Conservation (phyloP, 2,113 vertebrate species). For the Cichladusa arquata region DNA sequence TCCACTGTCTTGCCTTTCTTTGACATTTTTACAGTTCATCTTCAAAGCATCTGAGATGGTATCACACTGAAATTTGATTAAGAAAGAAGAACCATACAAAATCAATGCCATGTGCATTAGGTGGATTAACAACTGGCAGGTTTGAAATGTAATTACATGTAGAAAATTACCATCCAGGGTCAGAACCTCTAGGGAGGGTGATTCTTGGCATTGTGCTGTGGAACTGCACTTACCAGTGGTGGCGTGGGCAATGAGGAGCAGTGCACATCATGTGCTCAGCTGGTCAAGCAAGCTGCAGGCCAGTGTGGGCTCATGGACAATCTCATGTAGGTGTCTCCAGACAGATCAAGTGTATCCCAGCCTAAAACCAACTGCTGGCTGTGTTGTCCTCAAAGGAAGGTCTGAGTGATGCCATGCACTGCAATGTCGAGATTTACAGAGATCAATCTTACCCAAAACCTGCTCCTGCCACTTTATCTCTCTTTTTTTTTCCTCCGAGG, state of each 20-base stretch:
- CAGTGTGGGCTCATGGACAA: not conserved
- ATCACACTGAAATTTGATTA: not conserved
- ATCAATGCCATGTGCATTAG: not conserved
- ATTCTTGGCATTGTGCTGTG: not conserved
- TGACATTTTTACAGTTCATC: not conserved
- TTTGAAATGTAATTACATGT: not conserved
- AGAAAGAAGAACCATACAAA: not conserved
- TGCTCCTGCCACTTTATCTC: not conserved
- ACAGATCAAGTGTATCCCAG: not conserved
- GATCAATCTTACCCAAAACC: not conserved
- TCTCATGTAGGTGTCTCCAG: not conserved
- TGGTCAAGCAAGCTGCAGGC: accelerated
- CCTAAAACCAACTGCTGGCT: not conserved
- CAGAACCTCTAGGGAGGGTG: not conserved
- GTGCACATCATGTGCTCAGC: accelerated
- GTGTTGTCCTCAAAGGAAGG: not conserved
- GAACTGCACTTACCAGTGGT: not conserved
- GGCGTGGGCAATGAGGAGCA: not conserved
- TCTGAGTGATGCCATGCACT: not conserved
- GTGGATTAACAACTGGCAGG: not conserved
- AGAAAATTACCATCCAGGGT: not conserved
- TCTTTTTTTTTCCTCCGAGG: not conserved
- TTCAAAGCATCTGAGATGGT: not conserved
- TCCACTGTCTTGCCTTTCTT: not conserved
- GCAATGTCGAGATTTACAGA: not conserved